These are phyloP conservation scores for Chascanopsetta lugubris DNA, from an alignment of 2,113 vertebrate species.

Conservation along the genomic window DNA sequence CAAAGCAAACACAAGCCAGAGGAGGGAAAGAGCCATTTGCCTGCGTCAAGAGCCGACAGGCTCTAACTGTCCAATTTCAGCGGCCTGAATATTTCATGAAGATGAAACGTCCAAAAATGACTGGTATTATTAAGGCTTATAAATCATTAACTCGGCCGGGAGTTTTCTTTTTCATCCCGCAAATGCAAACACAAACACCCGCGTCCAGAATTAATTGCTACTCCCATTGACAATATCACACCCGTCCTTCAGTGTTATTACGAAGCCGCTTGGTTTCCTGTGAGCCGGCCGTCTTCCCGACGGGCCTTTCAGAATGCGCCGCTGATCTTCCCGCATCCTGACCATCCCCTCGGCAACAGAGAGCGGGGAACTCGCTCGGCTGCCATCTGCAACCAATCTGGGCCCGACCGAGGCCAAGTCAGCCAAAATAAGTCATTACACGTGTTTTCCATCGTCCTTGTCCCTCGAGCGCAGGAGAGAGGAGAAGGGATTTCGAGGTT, in stretches of 20 bases:
- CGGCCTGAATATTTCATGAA: conserved; percentile 76
- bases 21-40: conserved; percentile 41
- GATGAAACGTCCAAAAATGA: conserved; percentile 73
- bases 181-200: conserved; percentile 38
- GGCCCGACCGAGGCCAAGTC: conserved; percentile 68
- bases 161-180: conserved; percentile 25
- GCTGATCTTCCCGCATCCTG: conserved; percentile 50
- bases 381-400: conserved; percentile 82
- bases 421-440: conserved; percentile 79
- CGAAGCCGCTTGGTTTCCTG: conserved; percentile 24
- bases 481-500: conserved; percentile 59
- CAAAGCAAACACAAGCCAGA: conserved; percentile 54
- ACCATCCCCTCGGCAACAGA: conserved; percentile 55
- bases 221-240: conserved; percentile 20
- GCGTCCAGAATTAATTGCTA: conserved; percentile 19
- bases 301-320: conserved; percentile 47
- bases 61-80: conserved; percentile 79
- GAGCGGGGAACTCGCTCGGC: conserved; percentile 54
- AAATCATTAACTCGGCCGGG: conserved; percentile 67
- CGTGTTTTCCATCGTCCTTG: conserved; percentile 80
- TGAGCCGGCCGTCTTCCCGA: conserved; percentile 19
- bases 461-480: conserved; percentile 65
- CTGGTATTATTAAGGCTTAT: conserved; percentile 73
- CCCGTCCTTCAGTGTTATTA: not conserved
- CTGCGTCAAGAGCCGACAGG: conserved; percentile 34